These are phyloP conservation scores for Latrodectus geometricus DNA, from an alignment of 1,140 invertebrate genomes.

Conservation along the genomic window DNA sequence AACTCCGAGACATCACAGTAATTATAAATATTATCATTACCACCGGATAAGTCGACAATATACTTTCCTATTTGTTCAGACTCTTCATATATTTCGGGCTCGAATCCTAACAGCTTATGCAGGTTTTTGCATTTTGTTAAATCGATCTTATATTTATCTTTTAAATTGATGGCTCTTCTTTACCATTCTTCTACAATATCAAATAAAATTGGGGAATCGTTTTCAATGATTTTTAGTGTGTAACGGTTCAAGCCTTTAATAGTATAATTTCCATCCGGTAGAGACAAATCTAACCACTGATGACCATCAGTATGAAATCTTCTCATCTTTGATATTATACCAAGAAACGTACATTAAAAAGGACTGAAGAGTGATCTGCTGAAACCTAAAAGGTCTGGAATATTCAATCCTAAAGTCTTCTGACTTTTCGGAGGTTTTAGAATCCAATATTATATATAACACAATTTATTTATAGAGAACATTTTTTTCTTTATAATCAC, in stretches of 20 bases:
- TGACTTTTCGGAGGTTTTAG: background rate
- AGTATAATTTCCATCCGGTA: too few species aligned
- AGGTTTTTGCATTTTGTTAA: conserved; percentile 13
- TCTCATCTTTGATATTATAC: conserved; percentile 18
- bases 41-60: conserved; percentile 5
- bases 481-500: conserved; percentile 6
- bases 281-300: background rate
- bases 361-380: conserved; percentile 11
- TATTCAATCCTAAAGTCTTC: background rate
- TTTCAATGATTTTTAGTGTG: conserved; percentile 15
- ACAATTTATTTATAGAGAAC: conserved; percentile 21
- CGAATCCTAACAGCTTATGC: conserved; percentile 41
- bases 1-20: conserved; percentile 21
- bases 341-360: conserved; percentile 20
- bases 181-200: background rate
- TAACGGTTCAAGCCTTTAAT: conserved; percentile 2
- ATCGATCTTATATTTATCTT: conserved; percentile 11
- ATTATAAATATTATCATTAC: conserved; percentile 10
- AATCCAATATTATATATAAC: background rate
- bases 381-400: background rate
- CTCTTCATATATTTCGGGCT: conserved; percentile 27
- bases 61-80: conserved; percentile 14
- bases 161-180: conserved; percentile 25
- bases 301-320: background rate
- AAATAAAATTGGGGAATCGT: conserved; percentile 5